phyloP scores from a whole-genome alignment of 1,140 invertebrate genomes.

The Drosophila nasuta region DNA sequence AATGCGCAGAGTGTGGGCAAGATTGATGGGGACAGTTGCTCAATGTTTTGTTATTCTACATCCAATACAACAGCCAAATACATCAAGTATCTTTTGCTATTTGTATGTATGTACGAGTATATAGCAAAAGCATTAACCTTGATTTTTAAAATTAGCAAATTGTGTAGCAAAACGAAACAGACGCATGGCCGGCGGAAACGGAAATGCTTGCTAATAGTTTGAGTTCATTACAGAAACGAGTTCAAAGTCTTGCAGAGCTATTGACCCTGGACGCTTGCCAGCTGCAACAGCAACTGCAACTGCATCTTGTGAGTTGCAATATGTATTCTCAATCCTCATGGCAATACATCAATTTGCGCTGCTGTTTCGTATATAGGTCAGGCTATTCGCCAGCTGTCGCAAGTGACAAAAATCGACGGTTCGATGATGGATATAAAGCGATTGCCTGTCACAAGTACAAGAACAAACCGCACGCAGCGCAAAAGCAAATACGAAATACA shows the following conservation, averaged over 20 bases:
- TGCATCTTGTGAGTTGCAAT: conserved; percentile 25
- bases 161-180: conserved; percentile 40
- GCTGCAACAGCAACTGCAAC: conserved; percentile 10
- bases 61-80: conserved; percentile 5
- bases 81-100: background rate
- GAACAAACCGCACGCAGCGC: conserved; percentile 19
- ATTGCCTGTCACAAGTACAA: conserved; percentile 43
- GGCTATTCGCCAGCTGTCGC: conserved; percentile 34
- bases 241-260: conserved; percentile 38
- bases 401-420: conserved; percentile 53
- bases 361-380: conserved; percentile 25
- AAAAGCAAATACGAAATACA: conserved; percentile 49
- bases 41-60: conserved; percentile 65
- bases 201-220: conserved; percentile 48
- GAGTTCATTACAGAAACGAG: conserved; percentile 35
- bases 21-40: conserved; percentile 77
- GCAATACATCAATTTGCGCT: conserved; percentile 40
- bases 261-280: conserved; percentile 48
- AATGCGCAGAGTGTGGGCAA: conserved; percentile 6
- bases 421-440: conserved; percentile 30
- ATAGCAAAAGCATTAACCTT: conserved; percentile 69
- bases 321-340: background rate
- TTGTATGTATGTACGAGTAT: background rate
- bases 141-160: conserved; percentile 66
- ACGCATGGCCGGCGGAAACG: conserved; percentile 57